Percentiles rank a stretch among this genome's conserved stretches.
Conservation (phyloP, 2,888 invertebrate species). For the Apodemia hepburni region DNA sequence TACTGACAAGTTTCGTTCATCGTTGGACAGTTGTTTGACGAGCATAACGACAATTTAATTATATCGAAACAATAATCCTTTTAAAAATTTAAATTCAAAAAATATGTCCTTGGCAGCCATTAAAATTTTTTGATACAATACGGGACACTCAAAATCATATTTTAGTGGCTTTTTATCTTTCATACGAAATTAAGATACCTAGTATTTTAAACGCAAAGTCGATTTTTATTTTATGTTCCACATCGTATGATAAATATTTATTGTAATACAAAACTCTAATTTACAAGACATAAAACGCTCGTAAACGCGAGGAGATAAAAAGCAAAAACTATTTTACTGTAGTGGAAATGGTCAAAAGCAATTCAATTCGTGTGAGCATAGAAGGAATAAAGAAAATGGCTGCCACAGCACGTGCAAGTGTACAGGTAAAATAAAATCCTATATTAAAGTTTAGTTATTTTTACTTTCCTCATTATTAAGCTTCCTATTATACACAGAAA, state of each 20-base stretch:
- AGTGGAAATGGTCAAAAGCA: conserved; percentile 24
- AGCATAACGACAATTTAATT: too few relatives aligned
- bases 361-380: conserved; percentile 24
- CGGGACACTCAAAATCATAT: too few relatives aligned
- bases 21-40: too few relatives aligned
- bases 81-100: too few relatives aligned
- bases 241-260: not conserved
- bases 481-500: too few relatives aligned
- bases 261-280: not conserved
- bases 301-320: not conserved
- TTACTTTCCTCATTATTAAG: too few relatives aligned
- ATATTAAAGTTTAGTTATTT: too few relatives aligned
- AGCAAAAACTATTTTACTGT: not conserved
- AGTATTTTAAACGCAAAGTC: not conserved
- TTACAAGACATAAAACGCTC: not conserved
- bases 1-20: too few relatives aligned
- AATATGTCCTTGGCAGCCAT: too few relatives aligned
- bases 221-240: not conserved
- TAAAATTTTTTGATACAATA: too few relatives aligned
- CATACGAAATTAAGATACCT: not conserved
- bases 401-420: conserved; percentile 15
- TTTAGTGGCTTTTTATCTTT: too few relatives aligned
- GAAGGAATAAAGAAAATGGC: conserved; percentile 25
- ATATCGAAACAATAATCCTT: too few relatives aligned
- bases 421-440: conserved; percentile 20